Base-by-base conservation (phyloP, 1,140 invertebrate genomes). In the Leptinotarsa lineolata region DNA sequence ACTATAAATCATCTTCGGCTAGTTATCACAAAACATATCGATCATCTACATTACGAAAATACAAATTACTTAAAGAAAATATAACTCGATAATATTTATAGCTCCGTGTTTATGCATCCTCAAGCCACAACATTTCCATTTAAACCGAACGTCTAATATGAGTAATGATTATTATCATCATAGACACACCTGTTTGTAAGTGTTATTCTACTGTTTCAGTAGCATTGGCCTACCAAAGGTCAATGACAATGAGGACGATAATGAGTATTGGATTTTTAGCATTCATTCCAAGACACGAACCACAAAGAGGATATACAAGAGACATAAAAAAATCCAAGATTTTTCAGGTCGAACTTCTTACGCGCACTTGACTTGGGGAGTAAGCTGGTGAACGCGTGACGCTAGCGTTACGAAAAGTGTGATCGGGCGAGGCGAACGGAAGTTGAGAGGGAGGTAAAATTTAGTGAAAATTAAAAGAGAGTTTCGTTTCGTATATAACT, bases 111-210 rank as follows among this genome's bases (percentile, higher is more conserved):
- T 65, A 65, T 65, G 63, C 15, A 65, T 65, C 48, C 63, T 65
- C 63, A 16, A 24, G 63, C 22, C 20, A 21, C 63, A 65, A 65
- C 63, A 39, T 65, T 65, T 65, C 39, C 63, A 65, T 65, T 65
- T 65, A 65, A 65, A 65, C 63, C n/a, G 24, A 65, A 65, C 63
- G 63, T 65, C 63, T 65, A 30, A 22, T 65, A 65, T 65, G 63
- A 65, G 63, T 65, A 65, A 65, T 65, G 63, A 65, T 65, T 65
- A 65, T 65, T 22, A 65, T 16, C 63, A 54, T 54, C 48, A 54
- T 54, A 54, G 48, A 54, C 48, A 54, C 48, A 54, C 48, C 48
- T 54, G 48, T 54, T 39, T 54, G n/a, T 54, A 54, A 54, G 48
- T 54, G 48, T 54, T 54, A 15, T 54, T 54, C 48, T 54, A 54